Evolutionary conservation across 1,140 invertebrate genomes (phyloP), one percentile per base, ranked within the genome.

Genomic region (Magallana ariakensis): DNA sequence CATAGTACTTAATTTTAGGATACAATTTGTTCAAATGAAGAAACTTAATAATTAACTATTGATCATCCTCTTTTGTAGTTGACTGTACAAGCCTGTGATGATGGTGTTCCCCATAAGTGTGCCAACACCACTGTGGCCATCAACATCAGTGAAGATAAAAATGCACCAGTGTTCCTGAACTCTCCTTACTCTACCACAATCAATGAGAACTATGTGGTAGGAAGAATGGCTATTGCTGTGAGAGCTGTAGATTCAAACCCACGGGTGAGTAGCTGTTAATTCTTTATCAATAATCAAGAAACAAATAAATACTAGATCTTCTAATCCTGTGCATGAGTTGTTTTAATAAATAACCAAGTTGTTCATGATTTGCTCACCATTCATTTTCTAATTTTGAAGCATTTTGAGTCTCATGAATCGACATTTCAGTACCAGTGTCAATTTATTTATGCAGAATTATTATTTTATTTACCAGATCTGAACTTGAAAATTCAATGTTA

Each of bases 71-170:
- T 57, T 66, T 84, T 87, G 85, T 90, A 93, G 85, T 80, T 95
- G 11, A 97, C 97, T 53, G 97, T 99, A 0, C 98, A 97, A 5
- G 98, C 98, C 3, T 97, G 96, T 93, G 98, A 99, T 93, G 97
- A 97, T 53, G 98, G 97, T 6, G 96, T 96, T 0, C 97, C 98
- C 95, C 96, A 97, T n/a, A 95, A 97, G 26, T 95, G 98, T 82
- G 97, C 97, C 0, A 98, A 97, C 0, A 97, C 97, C 0, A 97
- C 97, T 2, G 97, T 98, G 0, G 97, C 97, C 0, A 96, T 99
- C 7, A 62, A 5, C 0, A 94, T 96, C 88, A 96, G 97, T 57
- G 94, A 96, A 58, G 97, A 98, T 92, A 94, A 97, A 93, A 97
- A 98, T 93, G 95, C 97, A 55, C 98, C 98, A 0, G 75, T 96